A percentile compares a stretch with the other conserved stretches of the same genome.
These are phyloP conservation scores for Corella eumyota DNA, from an alignment of 23 tunicate species.

Conservation along the genomic window DNA sequence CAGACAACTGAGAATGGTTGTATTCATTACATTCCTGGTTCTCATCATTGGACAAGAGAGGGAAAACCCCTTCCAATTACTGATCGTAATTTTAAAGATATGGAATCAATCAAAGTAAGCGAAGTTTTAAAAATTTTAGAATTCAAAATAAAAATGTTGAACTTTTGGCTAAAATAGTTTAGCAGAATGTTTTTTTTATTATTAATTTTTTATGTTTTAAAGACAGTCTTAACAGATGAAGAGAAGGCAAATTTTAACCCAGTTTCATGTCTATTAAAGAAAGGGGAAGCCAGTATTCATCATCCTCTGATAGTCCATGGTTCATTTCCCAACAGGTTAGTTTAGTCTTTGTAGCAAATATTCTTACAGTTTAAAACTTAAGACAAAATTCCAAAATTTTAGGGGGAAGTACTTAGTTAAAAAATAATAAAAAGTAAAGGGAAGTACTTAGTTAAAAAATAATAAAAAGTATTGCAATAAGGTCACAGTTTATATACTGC, in stretches of 20 bases:
- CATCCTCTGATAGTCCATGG: slow-evolving; percentile 82
- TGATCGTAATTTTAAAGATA: slow-evolving; percentile 71
- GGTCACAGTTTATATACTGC: too few species aligned
- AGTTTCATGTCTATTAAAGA: slow-evolving; percentile 42
- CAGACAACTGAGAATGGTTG: slow-evolving; percentile 84
- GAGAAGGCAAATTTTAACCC: slow-evolving; percentile 49
- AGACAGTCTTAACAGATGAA: slow-evolving; percentile 73
- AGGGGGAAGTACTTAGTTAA: too few species aligned
- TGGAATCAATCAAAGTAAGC: slow-evolving; percentile 80
- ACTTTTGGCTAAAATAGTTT: not conserved
- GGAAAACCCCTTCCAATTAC: slow-evolving; percentile 88
- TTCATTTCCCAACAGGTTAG: slow-evolving; percentile 81
- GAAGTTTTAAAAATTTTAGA: not conserved
- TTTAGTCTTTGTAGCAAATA: too few species aligned
- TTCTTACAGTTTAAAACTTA: not conserved
- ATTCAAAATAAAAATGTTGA: not conserved
- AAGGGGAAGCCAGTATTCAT: slow-evolving; percentile 79
- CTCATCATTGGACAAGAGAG: slow-evolving; percentile 74
- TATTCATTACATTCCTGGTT: slow-evolving; percentile 82
- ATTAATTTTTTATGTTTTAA: not conserved
- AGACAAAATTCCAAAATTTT: not conserved
- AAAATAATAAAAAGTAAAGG: too few species aligned
- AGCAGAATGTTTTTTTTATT: too few species aligned
- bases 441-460: not conserved
- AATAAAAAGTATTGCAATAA: not conserved